Base-by-base conservation (phyloP, 2,113 vertebrate genomes). In the Phainopepla nitens region DNA sequence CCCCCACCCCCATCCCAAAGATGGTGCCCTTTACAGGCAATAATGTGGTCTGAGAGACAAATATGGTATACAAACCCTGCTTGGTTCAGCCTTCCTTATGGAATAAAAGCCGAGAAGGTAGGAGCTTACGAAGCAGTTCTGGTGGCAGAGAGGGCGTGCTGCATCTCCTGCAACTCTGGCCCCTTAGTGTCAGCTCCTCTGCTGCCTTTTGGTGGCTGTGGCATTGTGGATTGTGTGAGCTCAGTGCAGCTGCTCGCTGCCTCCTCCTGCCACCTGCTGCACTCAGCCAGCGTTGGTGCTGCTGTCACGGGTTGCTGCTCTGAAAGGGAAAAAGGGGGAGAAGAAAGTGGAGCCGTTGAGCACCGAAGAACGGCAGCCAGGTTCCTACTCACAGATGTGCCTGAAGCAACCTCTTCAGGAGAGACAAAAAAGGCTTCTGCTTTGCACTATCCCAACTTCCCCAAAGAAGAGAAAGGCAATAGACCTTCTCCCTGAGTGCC, bases 361-460 rank as follows among this genome's bases (percentile, higher is more conserved):
- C 19, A 31, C 35, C 27, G 5, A 18, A 41, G 35, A 71, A 71
- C 1, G 0, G 15, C 2, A 2, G 11, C 47, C 47, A 3, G 6
- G 47, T 23, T 51, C 15, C 49, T 17, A 17, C 68, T 23, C 1
- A 1, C 10, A 51, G 6, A 17, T 15, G 49, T 31, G 47, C 27
- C 66, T 12, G 27, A 22, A 51, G 27, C 20, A 51, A 23, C 47
- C 15, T 33, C 50, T 21, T 41, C 28, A 31, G 28, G 49, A 24
- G 20, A 53, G 15, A 41, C 15, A 23, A 41, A 69, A 53, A 41
- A 10, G 49, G 21, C 10, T 50, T 50, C 25, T 50, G n/a, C 35
- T 15, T 71, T 41, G 28, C 4, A 4, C 36, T 15, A 53, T 71
- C 28, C 8, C 28, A 53, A 11, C 15, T 41, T 53, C 36, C 36